Conservation (phyloP, 2,888 invertebrate genomes). For the Schizotus pectinicornis region DNA sequence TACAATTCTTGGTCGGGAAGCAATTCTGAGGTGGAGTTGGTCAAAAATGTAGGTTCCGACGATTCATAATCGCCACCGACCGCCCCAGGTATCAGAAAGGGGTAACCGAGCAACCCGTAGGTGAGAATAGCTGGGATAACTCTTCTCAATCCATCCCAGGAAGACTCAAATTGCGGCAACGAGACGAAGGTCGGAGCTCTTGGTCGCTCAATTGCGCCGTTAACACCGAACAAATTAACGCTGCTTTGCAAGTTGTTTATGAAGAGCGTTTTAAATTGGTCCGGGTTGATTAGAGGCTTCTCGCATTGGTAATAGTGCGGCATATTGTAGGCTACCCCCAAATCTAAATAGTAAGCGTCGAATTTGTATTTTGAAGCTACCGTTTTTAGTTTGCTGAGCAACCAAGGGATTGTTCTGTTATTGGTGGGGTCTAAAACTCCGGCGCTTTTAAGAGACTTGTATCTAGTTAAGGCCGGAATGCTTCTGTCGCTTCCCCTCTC, state of each 20-base stretch:
- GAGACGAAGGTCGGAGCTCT: slow-evolving; percentile 86
- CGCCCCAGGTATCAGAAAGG: slow-evolving; percentile 91
- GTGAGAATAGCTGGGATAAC: slow-evolving; percentile 88
- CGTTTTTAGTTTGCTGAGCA: slow-evolving; percentile 71
- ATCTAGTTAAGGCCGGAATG: slow-evolving; percentile 83
- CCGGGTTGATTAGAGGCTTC: slow-evolving; percentile 76
- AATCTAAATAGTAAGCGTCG: slow-evolving; percentile 83
- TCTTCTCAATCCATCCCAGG: slow-evolving; percentile 76
- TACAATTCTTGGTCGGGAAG: slow-evolving; percentile 83
- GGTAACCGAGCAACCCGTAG: slow-evolving; percentile 90
- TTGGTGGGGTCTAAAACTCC: slow-evolving; percentile 89
- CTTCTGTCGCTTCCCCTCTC: slow-evolving; percentile 78
- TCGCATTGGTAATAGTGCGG: slow-evolving; percentile 86
- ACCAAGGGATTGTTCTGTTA: slow-evolving; percentile 80
- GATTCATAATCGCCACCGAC: slow-evolving; percentile 88
- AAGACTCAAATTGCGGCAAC: slow-evolving; percentile 83
- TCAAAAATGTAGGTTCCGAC: slow-evolving; percentile 61
- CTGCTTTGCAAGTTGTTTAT: slow-evolving; percentile 68
- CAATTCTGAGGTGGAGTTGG: slow-evolving; percentile 58
- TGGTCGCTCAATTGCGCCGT: slow-evolving; percentile 82
- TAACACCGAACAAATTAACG: slow-evolving; percentile 78
- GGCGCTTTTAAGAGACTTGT: slow-evolving; percentile 80
- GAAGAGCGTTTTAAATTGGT: slow-evolving; percentile 80
- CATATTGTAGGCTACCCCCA: slow-evolving; percentile 83
- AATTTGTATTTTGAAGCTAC: slow-evolving; percentile 78